Evolutionary conservation across 2,113 vertebrate species (phyloP), one percentile per base, ranked within the genome.

Genomic region (Bubo scandiacus): DNA sequence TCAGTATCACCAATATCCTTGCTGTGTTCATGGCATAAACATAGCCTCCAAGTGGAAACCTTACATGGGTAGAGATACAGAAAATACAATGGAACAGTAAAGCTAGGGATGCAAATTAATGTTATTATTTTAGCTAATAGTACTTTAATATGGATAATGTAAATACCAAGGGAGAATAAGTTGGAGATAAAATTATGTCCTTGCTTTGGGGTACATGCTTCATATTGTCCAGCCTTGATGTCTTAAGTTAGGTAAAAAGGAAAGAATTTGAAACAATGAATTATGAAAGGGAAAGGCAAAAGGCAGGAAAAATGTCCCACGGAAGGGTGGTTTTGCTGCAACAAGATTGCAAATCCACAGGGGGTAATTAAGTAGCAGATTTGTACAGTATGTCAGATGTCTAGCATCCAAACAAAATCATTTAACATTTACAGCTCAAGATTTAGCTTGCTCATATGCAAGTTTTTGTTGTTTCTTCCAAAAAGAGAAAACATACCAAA

Each of bases 291-390:
- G n/a, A 91, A 90, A 93, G 38, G 85, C 38, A 2, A 93, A 90
- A 94, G 40, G 36, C 73, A 95, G 58, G 59, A 87, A 93, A 94
- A 96, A 95, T 49, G 34, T 97, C 94, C 94, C 95, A 94, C 3
- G 18, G 87, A 96, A 95, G 90, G 80, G 73, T 94, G 89, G 63
- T 90, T 92, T 96, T 78, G 63, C 83, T 88, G 80, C 84, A 93
- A 94, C 84, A 96, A 95, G 90, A 97, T 70, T 96, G 94, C 71
- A 96, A 96, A 96, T 96, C 96, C 92, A 96, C 93, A 82, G 94
- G 95, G 89, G 89, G 93, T 96, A 98, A 98, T 96, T 94, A 97
- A 97, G 59, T 74, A 94, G 86, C 90, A 95, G 94, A 95, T 74
- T 95, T 95, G 71, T 86, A 81, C 91, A 94, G 91, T 95, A 92